A percentile compares a stretch with the other conserved stretches of the same genome.
These are phyloP conservation scores for Pyrrhia umbra DNA, from an alignment of 2,888 invertebrate species.

Conservation along the genomic window DNA sequence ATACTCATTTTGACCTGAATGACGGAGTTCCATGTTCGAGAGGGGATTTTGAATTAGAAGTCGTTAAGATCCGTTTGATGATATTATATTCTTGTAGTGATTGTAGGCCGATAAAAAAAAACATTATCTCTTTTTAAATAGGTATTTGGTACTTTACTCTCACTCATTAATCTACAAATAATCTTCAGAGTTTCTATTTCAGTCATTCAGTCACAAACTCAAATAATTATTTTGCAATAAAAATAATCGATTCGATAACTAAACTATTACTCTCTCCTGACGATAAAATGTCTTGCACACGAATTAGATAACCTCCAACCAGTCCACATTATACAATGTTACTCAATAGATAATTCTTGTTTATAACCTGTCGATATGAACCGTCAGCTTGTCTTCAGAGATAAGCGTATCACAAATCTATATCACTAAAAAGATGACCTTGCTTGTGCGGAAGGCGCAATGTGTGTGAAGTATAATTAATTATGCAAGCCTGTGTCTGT, in stretches of 20 bases:
- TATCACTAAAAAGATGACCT: slow-evolving; percentile 83
- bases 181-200: not conserved
- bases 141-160: not conserved
- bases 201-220: not conserved
- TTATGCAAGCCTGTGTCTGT: slow-evolving; percentile 87
- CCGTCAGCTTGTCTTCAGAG: slow-evolving; percentile 32
- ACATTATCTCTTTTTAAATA: not conserved
- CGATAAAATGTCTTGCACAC: slow-evolving; percentile 28
- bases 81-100: slow-evolving; percentile 24
- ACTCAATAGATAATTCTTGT: slow-evolving; percentile 37
- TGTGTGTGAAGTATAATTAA: slow-evolving; percentile 85
- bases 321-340: slow-evolving; percentile 27
- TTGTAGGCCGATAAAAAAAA: slow-evolving; percentile 31
- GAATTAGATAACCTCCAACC: slow-evolving; percentile 24
- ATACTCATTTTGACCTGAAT: slow-evolving; percentile 83
- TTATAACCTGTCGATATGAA: slow-evolving; percentile 47
- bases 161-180: not conserved
- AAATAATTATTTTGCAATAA: not conserved
- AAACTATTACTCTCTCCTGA: slow-evolving; percentile 6
- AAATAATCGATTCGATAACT: not conserved
- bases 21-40: slow-evolving; percentile 62
- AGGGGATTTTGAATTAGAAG: slow-evolving; percentile 51
- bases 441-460: slow-evolving; percentile 83
- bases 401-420: slow-evolving; percentile 57
- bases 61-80: slow-evolving; percentile 43